phyloP scores from a whole-genome alignment of 1,140 invertebrate species.

The Apis cerana region DNA sequence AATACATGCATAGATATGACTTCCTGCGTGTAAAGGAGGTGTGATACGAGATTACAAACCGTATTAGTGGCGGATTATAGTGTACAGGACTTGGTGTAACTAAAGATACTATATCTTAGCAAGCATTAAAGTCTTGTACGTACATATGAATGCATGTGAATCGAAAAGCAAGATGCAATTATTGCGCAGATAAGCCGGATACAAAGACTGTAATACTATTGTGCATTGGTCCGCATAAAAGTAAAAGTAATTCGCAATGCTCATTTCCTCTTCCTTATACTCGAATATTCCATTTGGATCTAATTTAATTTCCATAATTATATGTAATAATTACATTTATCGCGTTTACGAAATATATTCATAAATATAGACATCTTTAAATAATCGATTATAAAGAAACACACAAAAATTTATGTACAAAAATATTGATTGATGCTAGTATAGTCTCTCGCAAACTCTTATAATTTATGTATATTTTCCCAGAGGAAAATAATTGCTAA shows the following conservation, averaged over 20 bases:
- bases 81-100: constrained; percentile 23
- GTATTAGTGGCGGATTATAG: constrained; percentile 36
- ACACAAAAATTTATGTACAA: too few relatives aligned
- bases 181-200: neutral
- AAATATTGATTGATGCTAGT: too few relatives aligned
- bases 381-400: too few relatives aligned
- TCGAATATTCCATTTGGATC: neutral
- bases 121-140: neutral
- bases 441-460: too few relatives aligned
- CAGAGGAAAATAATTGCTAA: neutral
- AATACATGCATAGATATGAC: constrained; percentile 16
- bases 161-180: neutral
- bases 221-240: neutral
- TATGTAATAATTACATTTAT: neutral
- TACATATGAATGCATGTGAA: neutral
- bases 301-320: neutral
- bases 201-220: neutral
- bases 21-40: constrained; percentile 32
- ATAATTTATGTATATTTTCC: too few relatives aligned
- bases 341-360: neutral
- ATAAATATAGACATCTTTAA: too few relatives aligned
- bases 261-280: neutral
- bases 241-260: neutral
- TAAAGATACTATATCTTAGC: constrained; percentile 15
- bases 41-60: constrained; percentile 40